A percentile compares a stretch with the other conserved stretches of the same genome.
Evolutionary conservation across 2,888 invertebrate species (phyloP).

Genomic region (Nymphalis c-album): DNA sequence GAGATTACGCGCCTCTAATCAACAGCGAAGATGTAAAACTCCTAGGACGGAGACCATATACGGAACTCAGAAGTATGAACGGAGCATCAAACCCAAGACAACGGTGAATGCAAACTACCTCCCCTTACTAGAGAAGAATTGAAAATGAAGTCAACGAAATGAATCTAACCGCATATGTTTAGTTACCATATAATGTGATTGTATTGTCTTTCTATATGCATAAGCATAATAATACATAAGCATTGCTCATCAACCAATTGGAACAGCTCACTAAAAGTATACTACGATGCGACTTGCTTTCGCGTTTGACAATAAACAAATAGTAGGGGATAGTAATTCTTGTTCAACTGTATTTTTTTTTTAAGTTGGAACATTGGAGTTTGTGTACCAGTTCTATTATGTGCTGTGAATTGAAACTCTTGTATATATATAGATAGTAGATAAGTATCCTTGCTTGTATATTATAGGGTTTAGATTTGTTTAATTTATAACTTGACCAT

Average conservation of each 20-base stretch:
- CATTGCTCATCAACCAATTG: no score
- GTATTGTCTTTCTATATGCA: no score
- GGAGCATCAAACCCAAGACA: slow-evolving; percentile 56
- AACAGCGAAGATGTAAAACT: slow-evolving; percentile 64
- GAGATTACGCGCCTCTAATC: slow-evolving; percentile 51
- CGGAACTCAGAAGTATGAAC: slow-evolving; percentile 71
- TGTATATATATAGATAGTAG: slow-evolving; percentile 52
- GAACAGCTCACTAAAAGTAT: slow-evolving; percentile 21
- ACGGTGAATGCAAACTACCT: slow-evolving; percentile 52
- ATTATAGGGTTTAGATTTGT: slow-evolving; percentile 39
- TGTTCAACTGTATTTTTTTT: not conserved
- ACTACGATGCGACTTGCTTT: slow-evolving; percentile 18
- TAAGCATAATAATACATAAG: no score
- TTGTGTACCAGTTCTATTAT: slow-evolving; percentile 55
- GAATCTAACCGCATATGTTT: no score
- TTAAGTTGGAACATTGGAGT: slow-evolving; percentile 43
- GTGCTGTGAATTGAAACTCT: slow-evolving; percentile 47
- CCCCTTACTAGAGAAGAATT: slow-evolving; percentile 21
- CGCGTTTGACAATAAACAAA: slow-evolving; percentile 13
- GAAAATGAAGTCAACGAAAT: no score
- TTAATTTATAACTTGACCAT: slow-evolving; percentile 12
- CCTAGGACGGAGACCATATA: slow-evolving; percentile 63
- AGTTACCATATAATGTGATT: no score
- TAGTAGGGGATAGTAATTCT: slow-evolving; percentile 22
- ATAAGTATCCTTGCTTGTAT: slow-evolving; percentile 43